Conservation (phyloP, 2,113 vertebrate species). For the Psilopsiagon aymara region DNA sequence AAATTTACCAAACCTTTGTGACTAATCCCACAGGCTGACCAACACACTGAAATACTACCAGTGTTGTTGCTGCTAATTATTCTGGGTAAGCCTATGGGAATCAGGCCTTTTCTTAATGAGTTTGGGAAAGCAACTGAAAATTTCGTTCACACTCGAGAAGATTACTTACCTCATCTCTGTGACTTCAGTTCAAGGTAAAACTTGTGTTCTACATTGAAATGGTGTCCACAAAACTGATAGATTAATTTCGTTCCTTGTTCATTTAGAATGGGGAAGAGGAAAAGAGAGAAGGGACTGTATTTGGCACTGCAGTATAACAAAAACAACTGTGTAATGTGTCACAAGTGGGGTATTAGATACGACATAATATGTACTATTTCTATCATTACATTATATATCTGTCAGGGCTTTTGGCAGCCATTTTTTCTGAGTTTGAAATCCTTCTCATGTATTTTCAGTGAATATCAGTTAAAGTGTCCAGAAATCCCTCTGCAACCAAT, state of each 20-base stretch:
- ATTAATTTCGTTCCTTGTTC: conserved; percentile 42
- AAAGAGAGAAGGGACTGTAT: background rate
- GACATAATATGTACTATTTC: conserved; percentile 64
- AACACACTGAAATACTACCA: conserved; percentile 58
- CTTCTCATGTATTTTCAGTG: conserved; percentile 56
- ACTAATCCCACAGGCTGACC: conserved; percentile 72
- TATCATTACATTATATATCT: conserved; percentile 56
- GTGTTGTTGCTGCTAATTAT: conserved; percentile 82
- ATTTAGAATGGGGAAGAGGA: background rate
- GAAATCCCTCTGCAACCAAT: conserved; percentile 76
- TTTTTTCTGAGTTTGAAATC: conserved; percentile 55
- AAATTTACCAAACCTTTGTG: conserved; percentile 84
- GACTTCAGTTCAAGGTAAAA: background rate
- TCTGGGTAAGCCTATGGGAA: conserved; percentile 68
- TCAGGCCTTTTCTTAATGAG: conserved; percentile 63
- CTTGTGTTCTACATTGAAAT: background rate
- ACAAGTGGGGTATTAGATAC: conserved; percentile 58
- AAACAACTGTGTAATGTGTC: conserved; percentile 61
- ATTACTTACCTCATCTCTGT: background rate
- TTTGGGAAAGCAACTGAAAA: conserved; percentile 61
- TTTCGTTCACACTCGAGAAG: conserved; percentile 39
- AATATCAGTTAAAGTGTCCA: conserved; percentile 73
- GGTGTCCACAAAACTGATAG: background rate
- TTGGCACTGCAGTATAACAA: conserved; percentile 12
- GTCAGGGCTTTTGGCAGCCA: conserved; percentile 50